These are phyloP conservation scores for Toxotes chatareus DNA, from an alignment of 2,113 vertebrate genomes.

Conservation along the genomic window DNA sequence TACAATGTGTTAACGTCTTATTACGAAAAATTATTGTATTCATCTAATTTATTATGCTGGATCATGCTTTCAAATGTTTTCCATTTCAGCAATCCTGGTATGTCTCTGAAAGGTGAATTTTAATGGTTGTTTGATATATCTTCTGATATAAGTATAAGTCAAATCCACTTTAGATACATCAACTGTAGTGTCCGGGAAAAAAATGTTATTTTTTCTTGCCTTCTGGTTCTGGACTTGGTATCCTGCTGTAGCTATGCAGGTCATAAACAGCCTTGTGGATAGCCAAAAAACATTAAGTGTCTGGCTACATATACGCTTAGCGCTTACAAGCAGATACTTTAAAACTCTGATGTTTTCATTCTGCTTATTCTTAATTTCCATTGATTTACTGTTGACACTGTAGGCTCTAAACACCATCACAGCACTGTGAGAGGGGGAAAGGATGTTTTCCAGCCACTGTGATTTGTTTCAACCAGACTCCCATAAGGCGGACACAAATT, in stretches of 20 bases:
- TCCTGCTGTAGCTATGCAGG: neutral
- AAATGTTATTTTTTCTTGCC: neutral
- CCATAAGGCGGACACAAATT: conserved; percentile 42
- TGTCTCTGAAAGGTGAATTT: neutral
- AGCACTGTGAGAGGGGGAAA: neutral
- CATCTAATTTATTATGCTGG: neutral
- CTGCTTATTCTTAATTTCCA: neutral
- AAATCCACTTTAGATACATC: neutral
- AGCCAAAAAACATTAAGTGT: neutral
- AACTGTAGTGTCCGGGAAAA: neutral
- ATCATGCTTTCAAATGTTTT: neutral
- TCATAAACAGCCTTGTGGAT: neutral
- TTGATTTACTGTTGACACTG: conserved; percentile 24
- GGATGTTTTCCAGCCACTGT: conserved; percentile 20
- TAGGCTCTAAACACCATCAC: neutral
- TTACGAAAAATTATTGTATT: neutral
- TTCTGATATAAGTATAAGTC: neutral
- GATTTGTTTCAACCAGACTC: conserved; percentile 38
- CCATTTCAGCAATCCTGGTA: neutral
- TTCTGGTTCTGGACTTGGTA: neutral
- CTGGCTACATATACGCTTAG: neutral
- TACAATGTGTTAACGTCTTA: neutral
- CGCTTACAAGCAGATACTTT: neutral
- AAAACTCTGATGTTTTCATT: neutral
- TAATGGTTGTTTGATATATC: neutral